phyloP scores from a whole-genome alignment of 2,888 invertebrate genomes.

The Drosophila macrothrix region DNA sequence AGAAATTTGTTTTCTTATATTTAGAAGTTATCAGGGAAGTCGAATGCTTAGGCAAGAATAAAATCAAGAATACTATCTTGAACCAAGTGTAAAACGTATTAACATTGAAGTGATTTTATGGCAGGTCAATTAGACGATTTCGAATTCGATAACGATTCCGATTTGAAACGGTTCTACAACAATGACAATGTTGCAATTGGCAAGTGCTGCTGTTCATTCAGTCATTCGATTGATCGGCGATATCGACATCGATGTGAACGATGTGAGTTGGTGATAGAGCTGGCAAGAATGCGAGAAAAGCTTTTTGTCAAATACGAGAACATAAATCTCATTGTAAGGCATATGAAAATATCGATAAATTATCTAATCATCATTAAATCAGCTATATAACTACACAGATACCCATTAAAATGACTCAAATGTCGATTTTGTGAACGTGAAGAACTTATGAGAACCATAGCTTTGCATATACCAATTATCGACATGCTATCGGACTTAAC shows the following conservation, averaged over 20 bases:
- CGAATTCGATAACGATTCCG: constrained; percentile 8
- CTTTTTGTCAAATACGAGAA: no score
- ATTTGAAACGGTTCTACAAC: not conserved
- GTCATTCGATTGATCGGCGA: constrained; percentile 49
- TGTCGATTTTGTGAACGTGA: not conserved
- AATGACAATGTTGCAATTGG: not conserved
- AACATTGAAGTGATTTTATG: not conserved
- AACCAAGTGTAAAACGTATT: not conserved
- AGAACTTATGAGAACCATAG: not conserved
- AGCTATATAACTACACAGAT: not conserved
- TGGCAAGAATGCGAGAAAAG: no score
- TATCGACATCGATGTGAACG: no score
- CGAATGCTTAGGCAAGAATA: not conserved
- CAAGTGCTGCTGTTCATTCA: constrained; percentile 46
- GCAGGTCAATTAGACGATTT: not conserved
- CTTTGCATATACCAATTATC: not conserved
- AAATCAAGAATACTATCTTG: not conserved
- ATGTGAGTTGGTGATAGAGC: no score
- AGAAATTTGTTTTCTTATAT: not conserved
- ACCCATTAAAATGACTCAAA: not conserved
- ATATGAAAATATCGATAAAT: not conserved
- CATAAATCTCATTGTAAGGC: not conserved
- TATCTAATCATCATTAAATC: not conserved
- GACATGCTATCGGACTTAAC: not conserved
- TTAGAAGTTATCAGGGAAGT: not conserved